Evolutionary conservation across 1,140 invertebrate genomes (phyloP).

Genomic region (Dendroctonus ponderosae): DNA sequence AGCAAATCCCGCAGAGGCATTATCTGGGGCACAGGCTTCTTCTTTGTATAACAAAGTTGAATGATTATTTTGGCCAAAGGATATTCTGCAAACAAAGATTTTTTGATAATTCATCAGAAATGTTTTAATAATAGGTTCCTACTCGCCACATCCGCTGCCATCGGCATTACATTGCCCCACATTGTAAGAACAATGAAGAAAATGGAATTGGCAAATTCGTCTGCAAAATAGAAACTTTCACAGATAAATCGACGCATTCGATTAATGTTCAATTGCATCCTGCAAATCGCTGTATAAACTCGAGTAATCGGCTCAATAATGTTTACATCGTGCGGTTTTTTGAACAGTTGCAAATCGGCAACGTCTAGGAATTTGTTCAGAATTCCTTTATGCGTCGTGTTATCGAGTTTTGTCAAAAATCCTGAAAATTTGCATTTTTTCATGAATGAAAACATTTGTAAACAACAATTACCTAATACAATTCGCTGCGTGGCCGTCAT

Average conservation of each 20-base stretch:
- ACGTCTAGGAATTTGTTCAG: conserved; percentile 12
- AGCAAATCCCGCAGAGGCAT: conserved; percentile 37
- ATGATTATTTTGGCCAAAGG: conserved; percentile 40
- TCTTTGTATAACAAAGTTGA: conserved; percentile 39
- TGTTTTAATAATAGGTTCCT: conserved; percentile 2
- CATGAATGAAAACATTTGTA: background rate
- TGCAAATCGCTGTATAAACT: conserved; percentile 40
- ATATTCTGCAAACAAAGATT: conserved; percentile 34
- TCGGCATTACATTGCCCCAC: conserved; percentile 44
- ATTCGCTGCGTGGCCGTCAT: conserved; percentile 42
- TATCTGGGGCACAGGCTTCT: conserved; percentile 39
- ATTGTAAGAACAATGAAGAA: conserved; percentile 42
- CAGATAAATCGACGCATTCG: conserved; percentile 42
- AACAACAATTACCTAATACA: conserved; percentile 4
- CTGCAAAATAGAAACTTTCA: conserved; percentile 43
- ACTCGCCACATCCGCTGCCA: conserved; percentile 30
- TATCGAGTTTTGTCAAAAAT: conserved; percentile 21
- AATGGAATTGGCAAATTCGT: conserved; percentile 41
- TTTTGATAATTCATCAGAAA: background rate
- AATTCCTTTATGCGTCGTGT: conserved; percentile 21
- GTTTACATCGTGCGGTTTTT: background rate
- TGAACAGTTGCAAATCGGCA: conserved; percentile 20
- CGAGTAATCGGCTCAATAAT: conserved; percentile 30
- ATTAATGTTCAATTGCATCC: conserved; percentile 36
- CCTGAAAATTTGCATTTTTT: conserved; percentile 18